phyloP scores from a whole-genome alignment of 2,113 vertebrate genomes.

The Leptodactylus fuscus region DNA sequence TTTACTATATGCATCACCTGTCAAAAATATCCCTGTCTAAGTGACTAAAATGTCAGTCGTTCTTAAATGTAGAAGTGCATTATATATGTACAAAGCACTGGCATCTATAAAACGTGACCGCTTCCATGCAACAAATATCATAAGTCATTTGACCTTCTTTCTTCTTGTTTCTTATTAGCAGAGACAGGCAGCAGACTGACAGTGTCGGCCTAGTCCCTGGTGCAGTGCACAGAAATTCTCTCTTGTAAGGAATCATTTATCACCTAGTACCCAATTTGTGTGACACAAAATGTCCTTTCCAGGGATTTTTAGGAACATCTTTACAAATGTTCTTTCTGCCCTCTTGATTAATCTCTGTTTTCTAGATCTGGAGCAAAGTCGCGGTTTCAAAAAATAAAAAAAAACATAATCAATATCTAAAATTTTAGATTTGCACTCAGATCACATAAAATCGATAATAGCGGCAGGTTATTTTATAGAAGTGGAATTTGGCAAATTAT shows the following conservation, averaged over 20 bases:
- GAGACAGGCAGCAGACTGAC: conserved; percentile 35
- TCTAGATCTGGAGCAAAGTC: not conserved
- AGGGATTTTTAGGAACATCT: conserved; percentile 4
- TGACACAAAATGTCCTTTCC: conserved; percentile 32
- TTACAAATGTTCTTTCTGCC: conserved; percentile 47
- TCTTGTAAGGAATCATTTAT: conserved; percentile 42
- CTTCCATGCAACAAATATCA: not conserved
- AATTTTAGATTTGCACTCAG: conserved; percentile 11
- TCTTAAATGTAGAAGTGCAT: conserved; percentile 16
- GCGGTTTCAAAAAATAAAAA: not conserved
- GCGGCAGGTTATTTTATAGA: conserved; percentile 23
- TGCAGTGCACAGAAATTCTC: conserved; percentile 25
- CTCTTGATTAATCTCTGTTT: conserved; percentile 27
- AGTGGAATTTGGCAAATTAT: conserved; percentile 20
- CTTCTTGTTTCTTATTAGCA: conserved; percentile 32
- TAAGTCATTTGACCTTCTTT: conserved; percentile 40
- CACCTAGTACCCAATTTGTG: conserved; percentile 21
- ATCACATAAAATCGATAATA: conserved; percentile 36
- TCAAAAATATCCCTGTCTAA: not conserved
- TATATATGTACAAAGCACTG: conserved; percentile 3
- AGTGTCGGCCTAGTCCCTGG: conserved; percentile 22
- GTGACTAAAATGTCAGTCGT: conserved; percentile 18
- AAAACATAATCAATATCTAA: conserved; percentile 18
- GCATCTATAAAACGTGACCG: not conserved
- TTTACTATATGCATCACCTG: conserved; percentile 28